These are phyloP conservation scores for Girardia tigrina DNA, from an alignment of 2,888 invertebrate genomes.

Conservation along the genomic window DNA sequence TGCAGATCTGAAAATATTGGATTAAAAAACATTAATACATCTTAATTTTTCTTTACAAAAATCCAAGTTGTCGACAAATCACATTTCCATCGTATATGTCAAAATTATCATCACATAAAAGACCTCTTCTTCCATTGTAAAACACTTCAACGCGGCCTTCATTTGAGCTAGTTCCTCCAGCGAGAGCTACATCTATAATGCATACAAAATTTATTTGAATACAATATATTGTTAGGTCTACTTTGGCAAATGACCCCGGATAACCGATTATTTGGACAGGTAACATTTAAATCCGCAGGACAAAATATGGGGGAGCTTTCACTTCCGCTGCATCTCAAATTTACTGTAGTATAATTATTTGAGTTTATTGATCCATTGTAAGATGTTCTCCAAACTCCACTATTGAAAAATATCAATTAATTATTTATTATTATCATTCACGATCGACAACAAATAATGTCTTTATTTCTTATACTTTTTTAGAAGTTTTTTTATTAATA, in stretches of 20 bases:
- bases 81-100: neutral
- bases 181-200: neutral
- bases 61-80: conserved; percentile 1
- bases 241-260: neutral
- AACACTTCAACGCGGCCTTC: conserved; percentile 1
- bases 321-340: neutral
- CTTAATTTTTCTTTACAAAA: too few relatives aligned
- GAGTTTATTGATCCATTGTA: neutral
- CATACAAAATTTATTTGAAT: neutral
- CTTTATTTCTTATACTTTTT: too few relatives aligned
- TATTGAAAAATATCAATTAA: too few relatives aligned
- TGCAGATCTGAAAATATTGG: neutral
- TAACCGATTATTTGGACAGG: neutral
- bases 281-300: neutral
- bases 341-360: neutral
- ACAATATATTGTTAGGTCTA: neutral
- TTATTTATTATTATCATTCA: too few relatives aligned
- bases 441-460: too few relatives aligned
- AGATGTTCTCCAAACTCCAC: neutral
- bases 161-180: neutral
- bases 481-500: too few relatives aligned
- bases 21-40: neutral
- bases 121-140: neutral
- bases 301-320: neutral
- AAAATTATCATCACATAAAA: neutral